These are phyloP conservation scores for Megalopta genalis DNA, from an alignment of 1,140 invertebrate species.

Conservation along the genomic window DNA sequence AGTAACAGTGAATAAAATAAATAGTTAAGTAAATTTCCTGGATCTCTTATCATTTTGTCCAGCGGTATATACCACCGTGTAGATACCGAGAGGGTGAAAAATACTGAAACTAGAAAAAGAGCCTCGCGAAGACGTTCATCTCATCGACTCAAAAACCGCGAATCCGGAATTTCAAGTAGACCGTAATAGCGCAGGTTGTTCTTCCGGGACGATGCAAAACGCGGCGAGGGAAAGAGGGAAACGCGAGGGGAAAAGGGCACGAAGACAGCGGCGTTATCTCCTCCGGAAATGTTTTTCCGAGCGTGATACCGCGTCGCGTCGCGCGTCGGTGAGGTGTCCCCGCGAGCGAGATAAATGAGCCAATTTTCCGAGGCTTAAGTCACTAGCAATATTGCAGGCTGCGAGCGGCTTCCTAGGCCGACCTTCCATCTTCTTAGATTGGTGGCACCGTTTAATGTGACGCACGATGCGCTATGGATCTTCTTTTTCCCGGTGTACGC, in stretches of 20 bases:
- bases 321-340: constrained; percentile 42
- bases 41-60: too few relatives aligned
- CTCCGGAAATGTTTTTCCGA: constrained; percentile 47
- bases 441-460: constrained; percentile 42
- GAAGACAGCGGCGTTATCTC: not conserved
- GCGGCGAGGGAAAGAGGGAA: not conserved
- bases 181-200: not conserved
- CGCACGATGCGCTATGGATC: constrained; percentile 11
- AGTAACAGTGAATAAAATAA: too few relatives aligned
- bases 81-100: too few relatives aligned
- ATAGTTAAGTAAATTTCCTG: too few relatives aligned
- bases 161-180: too few relatives aligned
- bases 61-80: too few relatives aligned
- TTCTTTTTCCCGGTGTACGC: constrained; percentile 8
- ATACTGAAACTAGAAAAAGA: too few relatives aligned
- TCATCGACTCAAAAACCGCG: too few relatives aligned
- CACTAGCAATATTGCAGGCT: constrained; percentile 69
- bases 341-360: constrained; percentile 72
- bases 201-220: constrained; percentile 5
- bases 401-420: not conserved
- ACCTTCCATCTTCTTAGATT: constrained; percentile 37
- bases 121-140: too few relatives aligned
- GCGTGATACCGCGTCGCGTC: constrained; percentile 45
- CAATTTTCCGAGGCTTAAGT: constrained; percentile 76
- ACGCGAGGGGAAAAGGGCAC: not conserved